Base-by-base conservation (phyloP, 2,797 vertebrate species). In the Arremon brunneinucha region DNA sequence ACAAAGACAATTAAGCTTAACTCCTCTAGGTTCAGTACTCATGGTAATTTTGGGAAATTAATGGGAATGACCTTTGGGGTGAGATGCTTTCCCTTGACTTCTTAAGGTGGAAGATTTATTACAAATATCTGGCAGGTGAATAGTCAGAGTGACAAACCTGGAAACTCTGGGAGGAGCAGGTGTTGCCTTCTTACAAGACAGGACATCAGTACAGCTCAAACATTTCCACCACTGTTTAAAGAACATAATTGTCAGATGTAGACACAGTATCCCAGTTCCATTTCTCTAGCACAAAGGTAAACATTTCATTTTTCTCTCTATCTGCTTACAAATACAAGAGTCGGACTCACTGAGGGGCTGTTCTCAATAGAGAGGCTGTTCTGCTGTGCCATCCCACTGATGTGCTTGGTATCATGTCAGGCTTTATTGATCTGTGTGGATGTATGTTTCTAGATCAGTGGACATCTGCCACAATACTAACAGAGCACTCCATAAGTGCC, bases 381-480 rank as follows among this genome's bases (percentile, higher is more conserved):
- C 43, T 85, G 23, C 28, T 68, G 15, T 60, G 32, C 49, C 19
- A 15, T 65, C 32, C n/a, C 50, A 83, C 69, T 13, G 18, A 44
- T 49, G 22, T 1, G 0, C 47, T 69, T 39, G 81, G 62, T 86
- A 83, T 94, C 84, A 72, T 79, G 50, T 72, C 82, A 93, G 34
- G 32, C 14, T 92, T 70, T 91, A 94, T 92, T 92, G 75, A 87
- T 90, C 63, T 59, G 47, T 81, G 64, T 87, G 30, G n/a, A 62
- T 83, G 32, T 43, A 47, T 52, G 34, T 92, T 92, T 94, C 87
- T 95, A 95, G 68, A 94, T 87, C 90, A 93, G 93, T 68, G 69
- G 87, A 72, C 71, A 92, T 65, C 50, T 87, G 50, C 87, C 62
- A 81, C 14, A 89, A 26, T 46, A 52, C 19, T 28, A 53, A 30